phyloP scores from a whole-genome alignment of 2,113 vertebrate genomes.

The Stomatorhinus ivindoensis region DNA sequence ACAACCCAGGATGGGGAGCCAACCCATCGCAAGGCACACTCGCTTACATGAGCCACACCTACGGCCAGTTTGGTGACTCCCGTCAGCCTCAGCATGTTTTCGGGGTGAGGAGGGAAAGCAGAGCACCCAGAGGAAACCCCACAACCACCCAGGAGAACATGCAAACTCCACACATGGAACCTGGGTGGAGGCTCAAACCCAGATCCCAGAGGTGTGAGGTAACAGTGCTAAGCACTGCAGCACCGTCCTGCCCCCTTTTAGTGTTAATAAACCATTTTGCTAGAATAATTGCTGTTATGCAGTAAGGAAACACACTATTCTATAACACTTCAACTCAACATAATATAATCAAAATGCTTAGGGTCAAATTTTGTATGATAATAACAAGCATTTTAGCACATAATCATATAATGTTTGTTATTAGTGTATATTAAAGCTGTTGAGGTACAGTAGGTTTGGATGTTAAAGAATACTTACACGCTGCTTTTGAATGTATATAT shows the following conservation, averaged over 20 bases:
- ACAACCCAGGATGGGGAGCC: no score
- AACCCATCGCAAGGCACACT: no score
- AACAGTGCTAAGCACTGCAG: neutral
- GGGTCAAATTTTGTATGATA: neutral
- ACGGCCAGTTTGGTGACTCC: neutral
- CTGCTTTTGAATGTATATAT: neutral
- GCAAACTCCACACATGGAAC: neutral
- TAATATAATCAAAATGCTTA: neutral
- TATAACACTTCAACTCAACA: neutral
- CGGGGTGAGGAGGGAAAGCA: no score
- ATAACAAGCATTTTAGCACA: neutral
- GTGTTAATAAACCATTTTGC: neutral
- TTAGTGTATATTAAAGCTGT: neutral
- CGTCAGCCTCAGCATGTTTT: neutral
- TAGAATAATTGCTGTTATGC: neutral
- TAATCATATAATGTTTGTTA: neutral
- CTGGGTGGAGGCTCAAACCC: neutral
- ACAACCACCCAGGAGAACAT: neutral
- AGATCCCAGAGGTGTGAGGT: neutral
- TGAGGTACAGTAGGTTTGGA: neutral
- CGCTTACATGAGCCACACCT: no score
- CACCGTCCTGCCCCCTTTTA: neutral
- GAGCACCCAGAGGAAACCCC: neutral
- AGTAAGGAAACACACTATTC: neutral
- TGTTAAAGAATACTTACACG: neutral